Conservation (phyloP, 37 sponge, comb jelly and placozoan genomes). For the Ephydatia muelleri region DNA sequence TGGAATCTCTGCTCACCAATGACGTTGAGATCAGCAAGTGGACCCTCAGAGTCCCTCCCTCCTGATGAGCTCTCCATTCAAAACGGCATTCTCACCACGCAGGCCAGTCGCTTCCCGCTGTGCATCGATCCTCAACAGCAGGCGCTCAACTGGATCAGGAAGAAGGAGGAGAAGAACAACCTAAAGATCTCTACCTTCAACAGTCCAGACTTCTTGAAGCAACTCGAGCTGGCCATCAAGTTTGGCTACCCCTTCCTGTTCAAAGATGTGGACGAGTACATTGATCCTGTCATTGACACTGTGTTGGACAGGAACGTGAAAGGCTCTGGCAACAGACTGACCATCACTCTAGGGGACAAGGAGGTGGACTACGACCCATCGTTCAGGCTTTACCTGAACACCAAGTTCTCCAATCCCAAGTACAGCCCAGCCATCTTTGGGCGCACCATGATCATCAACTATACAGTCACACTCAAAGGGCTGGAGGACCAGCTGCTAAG, state of each 20-base stretch:
- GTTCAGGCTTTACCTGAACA: constrained; percentile 97
- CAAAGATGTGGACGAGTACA: constrained; percentile 99
- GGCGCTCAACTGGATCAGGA: constrained; percentile 97
- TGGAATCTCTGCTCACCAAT: constrained; percentile 92
- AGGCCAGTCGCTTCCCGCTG: constrained; percentile 93
- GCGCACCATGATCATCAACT: constrained; percentile 97
- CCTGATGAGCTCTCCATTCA: constrained; percentile 99
- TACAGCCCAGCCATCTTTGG: constrained; percentile 99
- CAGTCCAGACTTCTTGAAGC: constrained; percentile 95
- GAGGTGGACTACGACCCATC: constrained; percentile 99
- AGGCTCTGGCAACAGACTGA: constrained; percentile 88
- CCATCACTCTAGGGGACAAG: constrained; percentile 95
- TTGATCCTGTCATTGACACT: constrained; percentile 99
- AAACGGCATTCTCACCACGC: constrained; percentile 97
- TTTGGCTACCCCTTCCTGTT: constrained; percentile 99
- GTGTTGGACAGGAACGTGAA: constrained; percentile 93
- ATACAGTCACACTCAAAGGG: constrained; percentile 98
- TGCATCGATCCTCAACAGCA: constrained; percentile 99
- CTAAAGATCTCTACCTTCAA: constrained; percentile 96
- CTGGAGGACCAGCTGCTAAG: constrained; percentile 99
- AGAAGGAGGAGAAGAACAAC: constrained; percentile 95
- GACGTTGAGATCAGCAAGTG: constrained; percentile 99
- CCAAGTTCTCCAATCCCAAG: constrained; percentile 97
- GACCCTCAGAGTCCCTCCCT: constrained; percentile 97
- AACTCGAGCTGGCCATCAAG: constrained; percentile 97